These are phyloP conservation scores for Cosmia trapezina DNA, from an alignment of 2,888 invertebrate genomes.

Conservation along the genomic window DNA sequence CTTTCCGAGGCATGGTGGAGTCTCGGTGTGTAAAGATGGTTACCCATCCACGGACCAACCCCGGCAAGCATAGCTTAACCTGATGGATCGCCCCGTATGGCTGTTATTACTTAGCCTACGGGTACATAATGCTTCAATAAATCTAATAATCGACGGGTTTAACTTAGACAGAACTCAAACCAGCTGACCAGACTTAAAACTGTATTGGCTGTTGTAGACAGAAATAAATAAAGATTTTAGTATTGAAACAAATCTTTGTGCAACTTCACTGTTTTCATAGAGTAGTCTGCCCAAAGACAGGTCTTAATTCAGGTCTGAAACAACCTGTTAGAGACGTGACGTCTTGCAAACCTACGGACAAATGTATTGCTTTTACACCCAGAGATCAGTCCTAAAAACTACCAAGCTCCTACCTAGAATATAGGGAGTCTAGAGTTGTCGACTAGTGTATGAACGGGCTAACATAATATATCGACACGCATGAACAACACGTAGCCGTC, in stretches of 20 bases:
- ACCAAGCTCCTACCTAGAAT: not conserved
- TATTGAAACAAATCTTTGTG: not conserved
- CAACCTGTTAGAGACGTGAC: not conserved
- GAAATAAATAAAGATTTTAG: not conserved
- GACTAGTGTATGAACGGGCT: no score
- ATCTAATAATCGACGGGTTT: no score
- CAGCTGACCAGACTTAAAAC: not conserved
- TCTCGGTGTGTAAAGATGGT: no score
- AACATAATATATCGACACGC: constrained; percentile 19
- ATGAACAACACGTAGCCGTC: constrained; percentile 10
- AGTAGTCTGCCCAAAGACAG: not conserved
- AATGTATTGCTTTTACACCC: not conserved
- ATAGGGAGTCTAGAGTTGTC: not conserved
- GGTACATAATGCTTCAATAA: not conserved
- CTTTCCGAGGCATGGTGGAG: no score
- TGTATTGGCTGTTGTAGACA: not conserved
- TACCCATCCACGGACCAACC: no score
- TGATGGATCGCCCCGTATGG: no score
- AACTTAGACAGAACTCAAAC: not conserved
- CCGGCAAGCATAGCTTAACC: no score
- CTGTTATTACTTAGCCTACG: no score
- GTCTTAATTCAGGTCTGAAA: not conserved
- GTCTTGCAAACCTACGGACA: not conserved
- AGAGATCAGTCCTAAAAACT: not conserved
- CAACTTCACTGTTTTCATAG: not conserved